A percentile compares a stretch with the other conserved stretches of the same genome.
Evolutionary conservation across 2,888 invertebrate species (phyloP).

Genomic region (Anodontia alba): DNA sequence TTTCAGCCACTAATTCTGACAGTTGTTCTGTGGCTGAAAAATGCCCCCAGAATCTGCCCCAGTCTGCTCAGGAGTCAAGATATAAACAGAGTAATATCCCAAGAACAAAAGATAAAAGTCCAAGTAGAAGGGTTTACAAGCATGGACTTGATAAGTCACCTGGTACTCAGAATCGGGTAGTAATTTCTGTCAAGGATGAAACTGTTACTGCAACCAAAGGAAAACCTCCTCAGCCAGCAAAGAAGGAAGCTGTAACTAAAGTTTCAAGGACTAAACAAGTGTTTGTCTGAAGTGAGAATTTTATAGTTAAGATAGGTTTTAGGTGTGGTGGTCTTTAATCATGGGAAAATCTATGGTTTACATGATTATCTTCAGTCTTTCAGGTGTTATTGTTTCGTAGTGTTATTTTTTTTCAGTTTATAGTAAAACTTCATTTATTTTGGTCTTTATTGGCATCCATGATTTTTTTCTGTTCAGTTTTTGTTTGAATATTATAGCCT

Average conservation of each 20-base stretch:
- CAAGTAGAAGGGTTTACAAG: neutral
- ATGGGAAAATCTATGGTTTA: neutral
- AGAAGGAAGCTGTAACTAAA: neutral
- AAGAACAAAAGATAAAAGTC: neutral
- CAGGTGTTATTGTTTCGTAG: too few species aligned
- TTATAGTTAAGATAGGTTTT: neutral
- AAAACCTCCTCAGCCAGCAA: neutral
- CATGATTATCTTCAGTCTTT: too few species aligned
- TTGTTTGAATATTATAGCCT: too few species aligned
- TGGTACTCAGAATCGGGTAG: neutral
- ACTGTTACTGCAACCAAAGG: neutral
- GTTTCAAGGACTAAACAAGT: neutral
- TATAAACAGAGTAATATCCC: neutral
- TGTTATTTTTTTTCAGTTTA: too few species aligned
- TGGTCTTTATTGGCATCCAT: too few species aligned
- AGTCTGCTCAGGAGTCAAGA: neutral
- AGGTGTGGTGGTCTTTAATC: neutral
- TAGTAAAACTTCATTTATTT: too few species aligned
- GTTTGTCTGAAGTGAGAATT: constrained; percentile 7
- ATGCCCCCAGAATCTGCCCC: neutral
- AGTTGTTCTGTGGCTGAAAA: neutral
- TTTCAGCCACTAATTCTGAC: neutral
- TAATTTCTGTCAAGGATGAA: neutral
- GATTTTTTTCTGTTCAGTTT: too few species aligned
- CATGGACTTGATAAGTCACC: neutral